Evolutionary conservation across 2,888 invertebrate genomes (phyloP).

Genomic region (Megaustenia siamemsis): DNA sequence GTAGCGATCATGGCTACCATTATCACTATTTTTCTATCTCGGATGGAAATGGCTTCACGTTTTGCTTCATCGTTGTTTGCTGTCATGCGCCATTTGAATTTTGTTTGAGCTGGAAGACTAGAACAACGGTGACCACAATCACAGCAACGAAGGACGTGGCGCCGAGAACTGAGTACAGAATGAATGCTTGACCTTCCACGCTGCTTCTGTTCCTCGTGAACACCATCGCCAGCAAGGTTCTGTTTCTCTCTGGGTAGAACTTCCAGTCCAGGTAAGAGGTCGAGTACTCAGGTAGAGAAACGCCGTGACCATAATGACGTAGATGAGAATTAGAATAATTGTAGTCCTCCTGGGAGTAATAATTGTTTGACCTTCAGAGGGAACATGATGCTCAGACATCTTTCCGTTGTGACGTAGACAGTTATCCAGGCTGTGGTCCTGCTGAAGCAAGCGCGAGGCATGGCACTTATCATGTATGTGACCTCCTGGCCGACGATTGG

Average conservation of each 20-base stretch:
- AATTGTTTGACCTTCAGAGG: conserved; percentile 15
- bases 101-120: neutral
- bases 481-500: too few species aligned
- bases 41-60: neutral
- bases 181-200: neutral
- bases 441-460: too few species aligned
- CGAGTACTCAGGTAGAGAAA: neutral
- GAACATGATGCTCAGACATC: neutral
- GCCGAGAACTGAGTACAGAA: neutral
- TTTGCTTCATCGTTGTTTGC: neutral
- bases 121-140: neutral
- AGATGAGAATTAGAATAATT: neutral
- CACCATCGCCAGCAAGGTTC: neutral
- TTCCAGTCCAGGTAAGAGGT: conserved; percentile 12
- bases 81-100: neutral
- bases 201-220: neutral
- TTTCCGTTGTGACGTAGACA: conserved; percentile 16
- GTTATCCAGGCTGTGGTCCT: too few species aligned
- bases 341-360: neutral
- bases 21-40: conserved; percentile 5
- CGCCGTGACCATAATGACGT: neutral
- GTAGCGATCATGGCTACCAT: neutral
- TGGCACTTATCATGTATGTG: too few species aligned
- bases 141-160: neutral
- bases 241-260: conserved; percentile 5